Base-by-base conservation (phyloP, 1,140 invertebrate genomes). In the Papilio polytes region DNA sequence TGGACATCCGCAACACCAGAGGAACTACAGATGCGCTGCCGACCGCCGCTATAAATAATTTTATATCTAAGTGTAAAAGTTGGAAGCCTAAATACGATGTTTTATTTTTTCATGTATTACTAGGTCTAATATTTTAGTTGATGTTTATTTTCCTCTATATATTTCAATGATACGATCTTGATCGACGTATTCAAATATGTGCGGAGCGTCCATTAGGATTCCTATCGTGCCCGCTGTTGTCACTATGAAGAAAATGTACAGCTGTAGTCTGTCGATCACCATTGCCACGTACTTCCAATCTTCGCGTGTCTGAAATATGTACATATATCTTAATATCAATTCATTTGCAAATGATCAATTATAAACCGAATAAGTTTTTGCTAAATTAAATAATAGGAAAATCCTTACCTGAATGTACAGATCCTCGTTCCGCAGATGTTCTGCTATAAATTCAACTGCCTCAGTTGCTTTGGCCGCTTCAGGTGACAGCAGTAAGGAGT, bases 241-340 rank as follows among this genome's bases (percentile, higher is more conserved):
- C 12, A 99, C 98, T 72, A 98, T 96, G 95, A 99, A 99, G 96
- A 99, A 99, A 86, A 99, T 97, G 92, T 99, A 99, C 80, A 99
- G 96, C 91, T 99, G 98, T 74, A 99, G 96, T 87, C 99, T 97
- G 96, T 99, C 99, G 86, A 99, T 99, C 46, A 99, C 99, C 98
- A 99, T 99, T 48, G 99, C 99, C 9, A 99, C 99, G 93, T 99
- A 99, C 91, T 99, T 99, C 99, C 99, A 99, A 95, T 99, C 99
- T 95, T 99, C 99, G 81, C 98, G 97, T 80, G 99, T 98, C 98
- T 99, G 94, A 41, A 96, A 95, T 31, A 36, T 56, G 15, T 70
- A 56, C 7, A 26, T 76, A 3, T 51, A 0, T 76, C 53, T 13
- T 12, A 76, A 15, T 70, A 26, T 2, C 4, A 31, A 15, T 36